Evolutionary conservation across 2,797 vertebrate species (phyloP).

Genomic region (Anguilla anguilla): DNA sequence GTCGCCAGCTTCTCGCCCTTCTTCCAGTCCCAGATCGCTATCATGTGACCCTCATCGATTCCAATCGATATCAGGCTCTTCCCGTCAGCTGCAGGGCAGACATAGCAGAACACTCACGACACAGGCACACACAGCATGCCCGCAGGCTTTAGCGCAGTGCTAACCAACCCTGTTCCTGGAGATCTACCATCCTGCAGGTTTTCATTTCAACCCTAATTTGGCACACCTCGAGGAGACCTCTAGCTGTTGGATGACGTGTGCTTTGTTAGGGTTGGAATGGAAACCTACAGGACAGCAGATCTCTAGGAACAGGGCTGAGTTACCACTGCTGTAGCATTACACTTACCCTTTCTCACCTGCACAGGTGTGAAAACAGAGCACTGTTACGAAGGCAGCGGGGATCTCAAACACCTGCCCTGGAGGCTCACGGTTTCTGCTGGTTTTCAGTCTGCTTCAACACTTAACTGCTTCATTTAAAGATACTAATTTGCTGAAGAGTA

Average conservation of each 20-base stretch:
- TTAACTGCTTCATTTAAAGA: no score
- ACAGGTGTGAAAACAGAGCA: not conserved
- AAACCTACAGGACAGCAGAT: no score
- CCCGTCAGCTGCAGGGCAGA: no score
- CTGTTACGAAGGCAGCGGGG: not conserved
- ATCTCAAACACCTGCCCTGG: not conserved
- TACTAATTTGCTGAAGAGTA: no score
- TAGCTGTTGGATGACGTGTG: no score
- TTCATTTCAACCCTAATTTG: no score
- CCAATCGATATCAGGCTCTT: conserved; percentile 91
- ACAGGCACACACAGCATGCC: not conserved
- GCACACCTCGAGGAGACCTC: no score
- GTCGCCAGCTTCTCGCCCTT: conserved; percentile 92
- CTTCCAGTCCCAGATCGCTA: conserved; percentile 97
- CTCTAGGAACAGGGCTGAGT: no score
- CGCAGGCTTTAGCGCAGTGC: not conserved
- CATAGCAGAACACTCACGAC: not conserved
- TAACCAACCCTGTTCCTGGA: no score
- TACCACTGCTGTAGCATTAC: no score
- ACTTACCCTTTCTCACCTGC: not conserved
- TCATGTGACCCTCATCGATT: conserved; percentile 88
- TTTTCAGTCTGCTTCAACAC: not conserved
- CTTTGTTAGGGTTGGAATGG: no score
- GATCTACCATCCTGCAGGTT: no score
- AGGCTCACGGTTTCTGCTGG: not conserved